Evolutionary conservation across 2,113 vertebrate species (phyloP).

Genomic region (Salvelinus fontinalis): DNA sequence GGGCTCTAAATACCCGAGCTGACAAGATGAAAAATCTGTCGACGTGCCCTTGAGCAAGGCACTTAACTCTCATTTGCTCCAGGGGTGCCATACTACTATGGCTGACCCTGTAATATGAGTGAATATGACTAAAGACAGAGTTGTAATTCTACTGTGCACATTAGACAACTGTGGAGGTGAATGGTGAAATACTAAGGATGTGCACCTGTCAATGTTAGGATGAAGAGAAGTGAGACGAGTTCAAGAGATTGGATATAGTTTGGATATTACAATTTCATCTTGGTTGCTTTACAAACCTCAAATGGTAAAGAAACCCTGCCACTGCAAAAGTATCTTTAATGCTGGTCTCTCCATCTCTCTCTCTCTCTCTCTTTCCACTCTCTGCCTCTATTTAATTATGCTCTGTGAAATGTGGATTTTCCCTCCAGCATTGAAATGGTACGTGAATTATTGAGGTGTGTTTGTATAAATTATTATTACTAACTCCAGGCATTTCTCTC

Average conservation of each 20-base stretch:
- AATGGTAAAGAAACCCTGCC: slow-evolving; percentile 69
- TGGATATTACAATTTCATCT: slow-evolving; percentile 70
- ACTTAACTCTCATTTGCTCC: too few species aligned
- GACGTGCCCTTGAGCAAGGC: too few species aligned
- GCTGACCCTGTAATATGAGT: neutral
- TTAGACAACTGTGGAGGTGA: neutral
- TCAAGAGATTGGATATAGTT: slow-evolving; percentile 53
- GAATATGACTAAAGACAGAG: neutral
- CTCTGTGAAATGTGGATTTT: slow-evolving; percentile 86
- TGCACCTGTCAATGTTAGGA: slow-evolving; percentile 16
- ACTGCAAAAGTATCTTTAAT: slow-evolving; percentile 70
- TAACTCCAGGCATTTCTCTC: slow-evolving; percentile 82
- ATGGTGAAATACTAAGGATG: neutral
- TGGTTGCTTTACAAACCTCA: slow-evolving; percentile 73
- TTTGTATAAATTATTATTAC: slow-evolving; percentile 88
- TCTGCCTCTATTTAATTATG: slow-evolving; percentile 83
- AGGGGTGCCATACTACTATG: neutral
- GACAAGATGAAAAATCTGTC: too few species aligned
- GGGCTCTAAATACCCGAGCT: too few species aligned
- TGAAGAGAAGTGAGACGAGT: slow-evolving; percentile 13
- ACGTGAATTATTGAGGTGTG: slow-evolving; percentile 86
- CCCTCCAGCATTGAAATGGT: slow-evolving; percentile 84
- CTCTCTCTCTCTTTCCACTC: slow-evolving; percentile 69
- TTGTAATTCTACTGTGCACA: neutral
- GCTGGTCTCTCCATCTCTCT: slow-evolving; percentile 61